A percentile compares a stretch with the other conserved stretches of the same genome.
Conservation (phyloP, 2,888 invertebrate genomes). For the Acleris literana region DNA sequence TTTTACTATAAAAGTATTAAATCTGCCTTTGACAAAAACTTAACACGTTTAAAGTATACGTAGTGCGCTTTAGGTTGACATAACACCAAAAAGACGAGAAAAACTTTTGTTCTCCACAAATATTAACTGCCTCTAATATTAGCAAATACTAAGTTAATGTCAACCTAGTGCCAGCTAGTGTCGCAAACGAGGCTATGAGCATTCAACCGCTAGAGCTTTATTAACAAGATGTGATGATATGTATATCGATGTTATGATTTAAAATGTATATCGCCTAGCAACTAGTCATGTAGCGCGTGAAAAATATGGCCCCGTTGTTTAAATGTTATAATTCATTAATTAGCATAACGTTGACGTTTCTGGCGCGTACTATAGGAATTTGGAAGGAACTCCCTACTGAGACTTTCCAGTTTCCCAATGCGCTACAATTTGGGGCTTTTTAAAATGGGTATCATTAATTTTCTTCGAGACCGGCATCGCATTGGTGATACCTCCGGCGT, state of each 20-base stretch:
- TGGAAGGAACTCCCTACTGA: no score
- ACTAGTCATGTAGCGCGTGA: constrained; percentile 49
- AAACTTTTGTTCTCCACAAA: background rate
- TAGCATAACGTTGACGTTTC: no score
- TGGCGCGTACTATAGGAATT: no score
- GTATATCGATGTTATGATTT: constrained; percentile 40
- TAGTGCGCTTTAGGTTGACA: constrained; percentile 9
- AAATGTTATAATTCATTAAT: background rate
- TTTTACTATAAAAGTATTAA: constrained; percentile 2
- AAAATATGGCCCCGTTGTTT: constrained; percentile 27
- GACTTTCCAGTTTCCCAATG: no score
- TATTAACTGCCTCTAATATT: background rate
- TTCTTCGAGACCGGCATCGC: no score
- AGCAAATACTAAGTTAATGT: no score
- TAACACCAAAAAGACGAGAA: background rate
- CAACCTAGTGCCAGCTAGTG: no score
- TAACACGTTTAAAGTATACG: constrained; percentile 15
- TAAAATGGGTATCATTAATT: no score
- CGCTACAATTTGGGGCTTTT: no score
- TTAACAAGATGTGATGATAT: constrained; percentile 40
- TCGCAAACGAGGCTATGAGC: no score
- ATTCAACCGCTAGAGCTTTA: constrained; percentile 47
- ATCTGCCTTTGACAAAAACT: constrained; percentile 8
- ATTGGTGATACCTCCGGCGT: no score
- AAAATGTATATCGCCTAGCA: constrained; percentile 40